Evolutionary conservation across 2,113 vertebrate genomes (phyloP).

Genomic region (Triplophysa rosa): DNA sequence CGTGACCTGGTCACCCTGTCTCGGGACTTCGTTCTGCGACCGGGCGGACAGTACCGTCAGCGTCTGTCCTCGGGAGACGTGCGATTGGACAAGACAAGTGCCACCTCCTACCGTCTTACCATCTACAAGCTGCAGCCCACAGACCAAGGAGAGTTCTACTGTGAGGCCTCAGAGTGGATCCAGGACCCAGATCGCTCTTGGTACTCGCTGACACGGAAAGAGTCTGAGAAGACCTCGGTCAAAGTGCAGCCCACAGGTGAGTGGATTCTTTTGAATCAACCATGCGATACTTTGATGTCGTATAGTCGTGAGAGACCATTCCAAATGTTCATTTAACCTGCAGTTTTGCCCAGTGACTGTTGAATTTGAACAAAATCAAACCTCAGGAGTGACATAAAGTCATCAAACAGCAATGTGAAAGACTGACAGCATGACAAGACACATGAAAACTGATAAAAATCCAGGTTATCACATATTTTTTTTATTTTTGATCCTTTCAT

Average conservation of each 20-base stretch:
- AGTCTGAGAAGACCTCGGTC: conserved; percentile 85
- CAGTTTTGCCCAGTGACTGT: too few relatives aligned
- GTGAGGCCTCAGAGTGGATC: conserved; percentile 93
- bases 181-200: conserved; percentile 90
- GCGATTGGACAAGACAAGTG: conserved; percentile 88
- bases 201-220: conserved; percentile 94
- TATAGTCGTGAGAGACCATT: too few relatives aligned
- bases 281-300: too few relatives aligned
- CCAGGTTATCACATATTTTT: too few relatives aligned
- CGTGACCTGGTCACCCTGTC: conserved; percentile 89
- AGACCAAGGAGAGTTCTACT: conserved; percentile 93
- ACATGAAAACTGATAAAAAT: too few relatives aligned
- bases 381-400: too few relatives aligned
- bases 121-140: conserved; percentile 89
- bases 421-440: too few relatives aligned
- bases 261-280: not conserved
- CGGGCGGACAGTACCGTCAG: conserved; percentile 83
- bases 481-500: too few relatives aligned
- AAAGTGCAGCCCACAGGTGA: conserved; percentile 91
- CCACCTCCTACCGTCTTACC: conserved; percentile 85
- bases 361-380: too few relatives aligned
- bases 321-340: too few relatives aligned
- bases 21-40: conserved; percentile 85
- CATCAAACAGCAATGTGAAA: too few relatives aligned
- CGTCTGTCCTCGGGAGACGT: conserved; percentile 88